Evolutionary conservation across 1,140 invertebrate species (phyloP).

Genomic region (Asbolus verrucosus): DNA sequence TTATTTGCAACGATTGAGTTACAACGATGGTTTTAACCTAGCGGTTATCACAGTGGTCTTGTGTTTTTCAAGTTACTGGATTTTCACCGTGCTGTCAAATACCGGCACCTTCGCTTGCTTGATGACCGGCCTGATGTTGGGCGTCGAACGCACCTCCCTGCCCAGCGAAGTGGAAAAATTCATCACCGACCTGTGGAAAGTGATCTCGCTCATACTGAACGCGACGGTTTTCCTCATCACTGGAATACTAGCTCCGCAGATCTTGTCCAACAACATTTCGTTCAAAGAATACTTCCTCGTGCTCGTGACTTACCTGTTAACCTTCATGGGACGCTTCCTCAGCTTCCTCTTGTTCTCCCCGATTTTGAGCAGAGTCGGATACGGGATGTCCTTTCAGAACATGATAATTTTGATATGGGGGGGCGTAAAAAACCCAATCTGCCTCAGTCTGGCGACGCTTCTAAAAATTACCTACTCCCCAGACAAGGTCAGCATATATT

Average conservation of each 20-base stretch:
- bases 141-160: neutral
- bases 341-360: neutral
- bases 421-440: neutral
- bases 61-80: neutral
- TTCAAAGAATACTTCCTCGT: neutral
- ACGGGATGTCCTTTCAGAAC: constrained; percentile 14
- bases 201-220: neutral
- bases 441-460: neutral
- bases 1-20: no score
- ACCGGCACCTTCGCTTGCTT: neutral
- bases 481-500: no score
- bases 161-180: neutral
- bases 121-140: neutral
- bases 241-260: neutral
- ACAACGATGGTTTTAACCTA: no score
- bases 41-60: no score
- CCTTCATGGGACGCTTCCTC: neutral
- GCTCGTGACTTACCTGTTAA: neutral
- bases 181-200: neutral
- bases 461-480: no score
- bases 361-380: constrained; percentile 26
- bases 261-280: neutral
- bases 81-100: no score
- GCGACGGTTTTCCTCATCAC: neutral
- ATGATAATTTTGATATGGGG: constrained; percentile 17